Percentiles rank a stretch among this genome's conserved stretches.
Evolutionary conservation across 2,113 vertebrate species (phyloP).

Genomic region (Archilochus colubris): DNA sequence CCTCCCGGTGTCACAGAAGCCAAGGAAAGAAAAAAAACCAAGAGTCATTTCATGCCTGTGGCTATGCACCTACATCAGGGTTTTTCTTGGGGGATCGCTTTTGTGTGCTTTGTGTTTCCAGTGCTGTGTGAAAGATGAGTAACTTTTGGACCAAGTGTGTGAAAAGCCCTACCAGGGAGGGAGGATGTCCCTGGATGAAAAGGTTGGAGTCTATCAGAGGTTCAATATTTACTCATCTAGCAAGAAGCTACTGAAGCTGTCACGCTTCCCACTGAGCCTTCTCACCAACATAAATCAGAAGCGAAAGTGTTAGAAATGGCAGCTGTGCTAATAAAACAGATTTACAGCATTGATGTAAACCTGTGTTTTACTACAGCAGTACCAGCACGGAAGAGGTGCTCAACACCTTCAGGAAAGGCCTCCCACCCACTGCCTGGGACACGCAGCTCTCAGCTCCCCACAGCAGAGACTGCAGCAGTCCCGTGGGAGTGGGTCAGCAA

Average conservation of each 20-base stretch:
- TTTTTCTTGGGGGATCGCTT: not conserved
- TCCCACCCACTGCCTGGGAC: not conserved
- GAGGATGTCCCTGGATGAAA: not conserved
- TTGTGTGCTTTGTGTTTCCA: not conserved
- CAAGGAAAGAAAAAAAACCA: not conserved
- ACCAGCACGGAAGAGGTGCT: not conserved
- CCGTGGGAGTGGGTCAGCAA: not conserved
- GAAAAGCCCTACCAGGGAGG: not conserved
- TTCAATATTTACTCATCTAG: not conserved
- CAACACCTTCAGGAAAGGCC: not conserved
- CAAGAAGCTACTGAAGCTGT: not conserved
- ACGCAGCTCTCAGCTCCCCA: not conserved
- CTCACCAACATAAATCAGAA: not conserved
- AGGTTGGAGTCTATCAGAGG: not conserved
- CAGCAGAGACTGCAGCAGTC: not conserved
- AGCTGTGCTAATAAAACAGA: constrained; percentile 18
- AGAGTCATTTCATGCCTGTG: not conserved
- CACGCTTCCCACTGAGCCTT: not conserved
- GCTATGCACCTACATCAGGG: fast-evolving
- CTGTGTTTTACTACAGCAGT: not conserved
- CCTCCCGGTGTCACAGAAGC: not conserved
- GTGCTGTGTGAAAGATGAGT: not conserved
- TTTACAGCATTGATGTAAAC: not conserved
- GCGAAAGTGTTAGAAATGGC: not conserved
- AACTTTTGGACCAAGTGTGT: not conserved